These are phyloP conservation scores for Malthinus seriepunctatus DNA, from an alignment of 2,888 invertebrate genomes.

Conservation along the genomic window DNA sequence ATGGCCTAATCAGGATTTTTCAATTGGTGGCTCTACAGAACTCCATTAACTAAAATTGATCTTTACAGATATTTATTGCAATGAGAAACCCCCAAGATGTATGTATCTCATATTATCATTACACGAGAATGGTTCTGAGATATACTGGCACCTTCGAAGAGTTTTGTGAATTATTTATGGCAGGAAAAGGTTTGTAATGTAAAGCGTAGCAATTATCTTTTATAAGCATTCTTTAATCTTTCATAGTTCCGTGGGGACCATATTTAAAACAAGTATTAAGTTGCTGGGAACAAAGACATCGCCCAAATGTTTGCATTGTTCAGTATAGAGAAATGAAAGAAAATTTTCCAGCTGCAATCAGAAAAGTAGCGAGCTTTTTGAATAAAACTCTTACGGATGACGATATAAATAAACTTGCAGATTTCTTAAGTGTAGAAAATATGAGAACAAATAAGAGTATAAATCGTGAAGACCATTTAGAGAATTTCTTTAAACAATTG, in stretches of 20 bases:
- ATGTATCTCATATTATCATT: conserved; percentile 86
- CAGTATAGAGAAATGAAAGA: conserved; percentile 74
- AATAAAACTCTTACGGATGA: conserved; percentile 56
- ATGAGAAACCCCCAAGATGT: conserved; percentile 90
- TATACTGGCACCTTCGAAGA: conserved; percentile 67
- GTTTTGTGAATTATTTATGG: conserved; percentile 74
- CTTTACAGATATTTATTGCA: conserved; percentile 78
- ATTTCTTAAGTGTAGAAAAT: conserved; percentile 46
- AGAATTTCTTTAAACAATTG: neutral
- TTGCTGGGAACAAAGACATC: conserved; percentile 65
- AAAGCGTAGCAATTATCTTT: neutral
- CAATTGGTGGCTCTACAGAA: too few species aligned
- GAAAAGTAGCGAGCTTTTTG: conserved; percentile 37
- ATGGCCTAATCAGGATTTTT: too few species aligned
- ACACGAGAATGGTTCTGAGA: conserved; percentile 67
- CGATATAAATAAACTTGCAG: conserved; percentile 59
- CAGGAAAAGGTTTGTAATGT: conserved; percentile 58
- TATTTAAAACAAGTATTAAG: conserved; percentile 75
- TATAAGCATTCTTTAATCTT: neutral
- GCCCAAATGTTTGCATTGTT: conserved; percentile 69
- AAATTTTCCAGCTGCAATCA: conserved; percentile 39
- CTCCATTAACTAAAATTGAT: neutral
- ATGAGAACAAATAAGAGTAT: conserved; percentile 64
- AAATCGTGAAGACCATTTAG: conserved; percentile 53
- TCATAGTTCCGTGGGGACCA: conserved; percentile 66